These are phyloP conservation scores for Esox niger DNA, from an alignment of 2,113 vertebrate species.

Conservation along the genomic window DNA sequence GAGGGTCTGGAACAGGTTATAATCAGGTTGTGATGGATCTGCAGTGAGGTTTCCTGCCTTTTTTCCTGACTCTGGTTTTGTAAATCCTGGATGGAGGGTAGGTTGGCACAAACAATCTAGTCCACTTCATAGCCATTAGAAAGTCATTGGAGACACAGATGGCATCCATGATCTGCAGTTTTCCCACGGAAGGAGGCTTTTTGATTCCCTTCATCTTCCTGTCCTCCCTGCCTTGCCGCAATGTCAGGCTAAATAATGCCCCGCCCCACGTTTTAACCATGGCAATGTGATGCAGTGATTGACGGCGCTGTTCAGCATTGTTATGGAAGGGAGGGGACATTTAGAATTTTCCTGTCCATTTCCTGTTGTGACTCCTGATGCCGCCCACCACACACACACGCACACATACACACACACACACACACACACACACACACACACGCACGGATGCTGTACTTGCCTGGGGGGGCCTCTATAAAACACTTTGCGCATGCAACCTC, in stretches of 20 bases:
- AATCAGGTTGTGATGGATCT: too few species aligned
- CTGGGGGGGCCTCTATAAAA: too few species aligned
- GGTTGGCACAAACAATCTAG: too few species aligned
- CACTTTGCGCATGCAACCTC: too few species aligned
- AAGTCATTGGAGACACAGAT: too few species aligned
- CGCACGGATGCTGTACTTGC: neutral
- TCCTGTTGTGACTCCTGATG: constrained; percentile 52
- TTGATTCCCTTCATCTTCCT: constrained; percentile 34
- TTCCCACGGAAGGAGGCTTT: constrained; percentile 32
- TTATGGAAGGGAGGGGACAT: constrained; percentile 45
- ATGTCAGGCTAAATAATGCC: constrained; percentile 30
- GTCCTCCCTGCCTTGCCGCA: constrained; percentile 25
- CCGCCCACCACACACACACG: neutral
- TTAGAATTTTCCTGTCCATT: constrained; percentile 62
- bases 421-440: neutral
- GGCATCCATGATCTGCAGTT: too few species aligned
- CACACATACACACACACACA: constrained; percentile 5
- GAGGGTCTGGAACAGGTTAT: too few species aligned
- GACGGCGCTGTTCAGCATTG: constrained; percentile 32
- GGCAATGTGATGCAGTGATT: neutral
- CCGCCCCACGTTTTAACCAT: neutral
- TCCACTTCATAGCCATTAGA: too few species aligned
- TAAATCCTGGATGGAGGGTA: too few species aligned
- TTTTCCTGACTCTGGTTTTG: too few species aligned
- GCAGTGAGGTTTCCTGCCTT: too few species aligned